Evolutionary conservation across 1,140 invertebrate genomes (phyloP).

Genomic region (Drosophila seguyi): DNA sequence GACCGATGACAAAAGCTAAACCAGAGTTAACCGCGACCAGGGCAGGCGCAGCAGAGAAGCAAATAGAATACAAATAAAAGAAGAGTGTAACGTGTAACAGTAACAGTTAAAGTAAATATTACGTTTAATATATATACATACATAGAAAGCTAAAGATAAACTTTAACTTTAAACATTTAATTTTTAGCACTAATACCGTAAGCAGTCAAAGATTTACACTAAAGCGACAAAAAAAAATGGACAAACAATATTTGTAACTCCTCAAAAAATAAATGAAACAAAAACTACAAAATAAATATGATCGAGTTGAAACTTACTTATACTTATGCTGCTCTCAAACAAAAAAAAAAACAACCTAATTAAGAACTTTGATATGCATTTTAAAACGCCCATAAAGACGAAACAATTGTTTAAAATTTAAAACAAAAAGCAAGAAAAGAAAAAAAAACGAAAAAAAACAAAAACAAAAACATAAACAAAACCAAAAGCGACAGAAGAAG

Average conservation of each 20-base stretch:
- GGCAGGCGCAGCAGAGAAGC: constrained; percentile 29
- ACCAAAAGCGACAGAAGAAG: constrained; percentile 58
- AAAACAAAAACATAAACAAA: constrained; percentile 10
- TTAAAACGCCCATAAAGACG: constrained; percentile 71
- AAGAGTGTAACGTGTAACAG: constrained; percentile 14
- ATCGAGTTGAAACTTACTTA: constrained; percentile 48
- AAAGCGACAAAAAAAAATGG: constrained; percentile 33
- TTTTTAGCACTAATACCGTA: constrained; percentile 56
- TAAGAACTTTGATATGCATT: constrained; percentile 81
- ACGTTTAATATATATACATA: constrained; percentile 45
- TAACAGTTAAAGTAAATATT: constrained; percentile 44
- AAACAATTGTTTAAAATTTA: constrained; percentile 53
- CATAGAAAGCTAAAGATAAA: constrained; percentile 53
- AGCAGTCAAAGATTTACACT: constrained; percentile 55
- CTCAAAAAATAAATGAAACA: constrained; percentile 39
- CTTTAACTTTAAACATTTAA: constrained; percentile 33
- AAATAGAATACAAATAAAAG: constrained; percentile 38
- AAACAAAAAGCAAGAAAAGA: background rate
- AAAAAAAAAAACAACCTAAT: too few relatives aligned
- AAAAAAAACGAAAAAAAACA: constrained; percentile 21
- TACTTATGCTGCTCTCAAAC: constrained; percentile 46
- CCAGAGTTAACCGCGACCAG: constrained; percentile 43
- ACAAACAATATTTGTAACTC: constrained; percentile 52
- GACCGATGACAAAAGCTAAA: constrained; percentile 29
- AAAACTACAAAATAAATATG: constrained; percentile 17